Base-by-base conservation (phyloP, 2,888 invertebrate species). In the Tetramorium bicarinatum region DNA sequence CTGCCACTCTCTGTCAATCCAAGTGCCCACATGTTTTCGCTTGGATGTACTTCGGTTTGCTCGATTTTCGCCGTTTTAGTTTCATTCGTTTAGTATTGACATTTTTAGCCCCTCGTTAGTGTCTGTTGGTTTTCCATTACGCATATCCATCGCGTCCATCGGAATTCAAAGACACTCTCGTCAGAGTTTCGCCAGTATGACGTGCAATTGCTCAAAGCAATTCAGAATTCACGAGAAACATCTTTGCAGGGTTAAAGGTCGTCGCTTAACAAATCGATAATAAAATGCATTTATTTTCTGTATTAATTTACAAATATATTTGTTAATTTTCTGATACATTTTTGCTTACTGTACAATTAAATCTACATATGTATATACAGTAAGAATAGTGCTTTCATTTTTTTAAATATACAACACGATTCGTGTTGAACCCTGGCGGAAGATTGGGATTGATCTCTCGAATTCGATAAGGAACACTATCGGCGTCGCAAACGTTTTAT, bases 401-500 rank as follows among this genome's bases (percentile, higher is more conserved):
- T 69, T 38, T 29, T 21, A 11, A 41, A 29, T 9, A 21, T 21
- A 41, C 25, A 34, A 8, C 25, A 13, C 62, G 52, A 41, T 54
- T 41, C 41, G 13, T 15, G n/a, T 18, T 21, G 34, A 44, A 21
- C 3, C 11, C 6, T 11, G 38, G 4, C n/a, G 34, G 25, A n/a
- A 18, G 21, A 54, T 4, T 41, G 34, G 13, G 3, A 9, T 15
- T 29, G 44, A 49, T 38, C 64, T 71, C 9, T 72, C 47, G 15
- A 34, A 85, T 85, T 82, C 66, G 25, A 34, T 72, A 54, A 71
- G 79, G 75, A 84, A 77, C 76, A 69, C 47, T 66, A 49, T 56
- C 64, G 47, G 21, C 25, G 47, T 67, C 77, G 9, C 34, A 67
- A 21, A 29, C 66, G 75, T 87, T 88, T 88, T 87, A 88, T 90